Conservation (phyloP, 2,113 vertebrate species). For the Pelecanoides urinatrix region DNA sequence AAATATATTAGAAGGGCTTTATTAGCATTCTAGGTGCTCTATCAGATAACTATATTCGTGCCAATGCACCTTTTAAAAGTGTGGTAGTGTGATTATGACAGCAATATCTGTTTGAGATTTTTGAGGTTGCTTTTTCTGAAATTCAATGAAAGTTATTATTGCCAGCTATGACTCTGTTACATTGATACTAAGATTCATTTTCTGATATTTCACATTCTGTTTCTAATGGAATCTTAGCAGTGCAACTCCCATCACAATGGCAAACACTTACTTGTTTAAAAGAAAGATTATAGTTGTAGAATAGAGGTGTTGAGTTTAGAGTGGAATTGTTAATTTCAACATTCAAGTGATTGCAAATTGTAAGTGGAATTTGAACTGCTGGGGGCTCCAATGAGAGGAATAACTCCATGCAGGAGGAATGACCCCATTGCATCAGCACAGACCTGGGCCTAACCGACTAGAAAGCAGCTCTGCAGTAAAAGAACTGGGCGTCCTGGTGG, state of each 20-base stretch:
- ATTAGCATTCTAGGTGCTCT: not conserved
- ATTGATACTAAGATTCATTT: not conserved
- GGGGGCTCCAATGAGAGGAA: not conserved
- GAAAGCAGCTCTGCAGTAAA: not conserved
- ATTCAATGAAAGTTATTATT: not conserved
- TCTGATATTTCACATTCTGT: not conserved
- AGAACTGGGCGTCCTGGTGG: not conserved
- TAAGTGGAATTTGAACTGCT: not conserved
- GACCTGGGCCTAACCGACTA: not conserved
- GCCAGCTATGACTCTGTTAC: not conserved
- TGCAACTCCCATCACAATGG: not conserved
- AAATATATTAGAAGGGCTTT: not conserved
- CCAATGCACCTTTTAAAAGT: not conserved
- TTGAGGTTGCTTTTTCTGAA: not conserved
- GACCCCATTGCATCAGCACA: not conserved
- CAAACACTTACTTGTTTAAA: not conserved
- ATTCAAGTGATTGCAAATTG: not conserved
- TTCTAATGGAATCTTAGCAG: not conserved
- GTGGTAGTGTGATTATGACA: not conserved
- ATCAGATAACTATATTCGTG: not conserved
- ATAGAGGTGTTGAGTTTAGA: not conserved
- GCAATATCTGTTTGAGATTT: not conserved
- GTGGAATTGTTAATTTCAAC: not conserved
- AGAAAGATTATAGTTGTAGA: not conserved
- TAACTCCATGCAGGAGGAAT: too few species aligned